Conservation (phyloP, 2,888 invertebrate species). For the Lucinisca nassula region DNA sequence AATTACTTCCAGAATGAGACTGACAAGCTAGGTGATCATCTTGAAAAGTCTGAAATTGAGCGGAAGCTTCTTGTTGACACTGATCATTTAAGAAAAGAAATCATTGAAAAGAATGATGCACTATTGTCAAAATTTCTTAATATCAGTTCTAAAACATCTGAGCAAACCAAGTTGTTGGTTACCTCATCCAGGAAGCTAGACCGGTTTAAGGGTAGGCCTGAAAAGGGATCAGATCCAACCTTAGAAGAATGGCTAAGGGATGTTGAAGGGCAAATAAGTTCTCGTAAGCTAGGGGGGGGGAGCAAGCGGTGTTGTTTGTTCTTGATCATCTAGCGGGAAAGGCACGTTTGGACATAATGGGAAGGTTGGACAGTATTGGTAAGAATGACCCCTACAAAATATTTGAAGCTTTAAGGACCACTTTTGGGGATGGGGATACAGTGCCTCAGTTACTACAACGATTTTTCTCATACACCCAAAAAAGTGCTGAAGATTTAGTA, state of each 20-base stretch:
- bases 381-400: background rate
- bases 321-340: constrained; percentile 5
- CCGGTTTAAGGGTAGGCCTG: background rate
- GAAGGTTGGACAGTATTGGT: background rate
- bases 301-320: background rate
- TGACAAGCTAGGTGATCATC: background rate
- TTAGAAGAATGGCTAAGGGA: constrained; percentile 1
- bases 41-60: background rate
- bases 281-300: background rate
- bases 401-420: background rate
- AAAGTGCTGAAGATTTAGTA: background rate
- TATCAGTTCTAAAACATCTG: background rate
- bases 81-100: background rate
- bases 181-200: background rate
- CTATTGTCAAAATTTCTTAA: background rate
- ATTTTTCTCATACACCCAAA: background rate
- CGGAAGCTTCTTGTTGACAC: background rate
- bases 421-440: constrained; percentile 10
- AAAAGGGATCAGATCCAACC: background rate
- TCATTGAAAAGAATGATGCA: background rate
- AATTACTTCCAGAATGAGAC: background rate
- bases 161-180: constrained; percentile 67
- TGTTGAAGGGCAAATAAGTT: background rate
- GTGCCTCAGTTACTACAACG: background rate
- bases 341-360: background rate